phyloP scores from a whole-genome alignment of 2,797 vertebrate species.

The Poeciliopsis infans region DNA sequence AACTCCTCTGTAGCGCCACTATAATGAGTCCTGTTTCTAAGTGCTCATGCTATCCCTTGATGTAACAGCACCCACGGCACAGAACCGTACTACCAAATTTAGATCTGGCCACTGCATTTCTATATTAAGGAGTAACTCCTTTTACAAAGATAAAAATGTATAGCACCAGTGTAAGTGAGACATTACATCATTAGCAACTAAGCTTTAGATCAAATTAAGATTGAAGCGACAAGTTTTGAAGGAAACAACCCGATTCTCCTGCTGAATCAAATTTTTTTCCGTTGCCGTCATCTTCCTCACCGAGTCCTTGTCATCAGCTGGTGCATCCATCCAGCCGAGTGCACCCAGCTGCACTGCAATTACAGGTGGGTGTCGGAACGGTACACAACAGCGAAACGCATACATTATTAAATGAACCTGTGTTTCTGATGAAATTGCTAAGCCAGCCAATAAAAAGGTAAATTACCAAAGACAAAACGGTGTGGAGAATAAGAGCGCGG shows the following conservation, averaged over 20 bases:
- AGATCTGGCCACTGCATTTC: neutral
- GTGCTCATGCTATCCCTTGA: neutral
- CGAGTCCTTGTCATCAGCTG: conserved; percentile 31
- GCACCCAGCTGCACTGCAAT: conserved; percentile 67
- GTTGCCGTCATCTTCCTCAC: conserved; percentile 6
- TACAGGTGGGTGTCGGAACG: conserved; percentile 63
- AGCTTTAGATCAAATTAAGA: neutral
- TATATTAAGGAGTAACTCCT: neutral
- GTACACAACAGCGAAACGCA: conserved; percentile 57
- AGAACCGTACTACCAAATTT: neutral
- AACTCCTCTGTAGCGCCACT: neutral
- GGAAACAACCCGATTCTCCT: neutral
- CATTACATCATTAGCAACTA: neutral
- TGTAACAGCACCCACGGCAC: neutral
- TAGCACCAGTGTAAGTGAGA: neutral
- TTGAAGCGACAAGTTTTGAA: neutral
- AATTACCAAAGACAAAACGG: conserved; percentile 75
- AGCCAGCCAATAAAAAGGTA: conserved; percentile 75
- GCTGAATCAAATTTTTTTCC: neutral
- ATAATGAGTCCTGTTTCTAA: neutral
- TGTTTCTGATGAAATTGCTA: conserved; percentile 74
- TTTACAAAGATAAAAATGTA: neutral
- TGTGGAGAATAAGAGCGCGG: neutral
- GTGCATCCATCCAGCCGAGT: conserved; percentile 53
- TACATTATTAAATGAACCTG: conserved; percentile 75